Conservation (phyloP, 2,113 vertebrate genomes). For the Melanerpes aurifrons region DNA sequence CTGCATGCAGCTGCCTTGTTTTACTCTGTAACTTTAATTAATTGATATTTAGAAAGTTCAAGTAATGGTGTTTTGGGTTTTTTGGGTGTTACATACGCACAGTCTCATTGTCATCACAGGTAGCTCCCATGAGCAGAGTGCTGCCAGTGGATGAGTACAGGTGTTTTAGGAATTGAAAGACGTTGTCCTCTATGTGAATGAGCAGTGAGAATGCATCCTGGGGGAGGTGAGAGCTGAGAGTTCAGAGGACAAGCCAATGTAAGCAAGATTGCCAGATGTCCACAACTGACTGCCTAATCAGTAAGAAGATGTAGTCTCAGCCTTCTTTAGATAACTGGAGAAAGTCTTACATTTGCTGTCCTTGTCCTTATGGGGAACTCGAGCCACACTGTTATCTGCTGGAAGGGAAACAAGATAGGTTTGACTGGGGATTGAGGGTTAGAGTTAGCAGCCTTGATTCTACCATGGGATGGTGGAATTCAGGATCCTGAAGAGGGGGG, state of each 20-base stretch:
- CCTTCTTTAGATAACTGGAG: background rate
- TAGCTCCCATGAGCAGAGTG: fast-evolving
- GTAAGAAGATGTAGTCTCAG: background rate
- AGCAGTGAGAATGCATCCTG: background rate
- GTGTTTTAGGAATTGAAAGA: background rate
- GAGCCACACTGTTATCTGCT: background rate
- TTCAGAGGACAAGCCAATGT: background rate
- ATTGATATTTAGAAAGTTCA: background rate
- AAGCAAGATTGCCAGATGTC: background rate
- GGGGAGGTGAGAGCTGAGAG: background rate
- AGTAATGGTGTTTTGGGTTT: background rate
- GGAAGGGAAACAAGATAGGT: background rate
- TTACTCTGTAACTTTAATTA: background rate
- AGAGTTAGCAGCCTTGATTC: background rate
- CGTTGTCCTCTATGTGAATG: background rate
- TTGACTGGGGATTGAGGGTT: background rate
- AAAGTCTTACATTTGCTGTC: background rate
- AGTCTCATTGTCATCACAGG: background rate
- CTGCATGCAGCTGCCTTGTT: background rate
- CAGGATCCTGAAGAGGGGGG: background rate
- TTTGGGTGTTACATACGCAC: background rate
- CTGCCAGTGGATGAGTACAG: background rate
- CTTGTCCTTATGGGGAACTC: background rate
- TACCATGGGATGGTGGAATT: background rate
- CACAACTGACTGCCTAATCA: background rate